Evolutionary conservation across 2,113 vertebrate genomes (phyloP), one percentile per base, ranked within the genome.

Genomic region (Gadus macrocephalus): DNA sequence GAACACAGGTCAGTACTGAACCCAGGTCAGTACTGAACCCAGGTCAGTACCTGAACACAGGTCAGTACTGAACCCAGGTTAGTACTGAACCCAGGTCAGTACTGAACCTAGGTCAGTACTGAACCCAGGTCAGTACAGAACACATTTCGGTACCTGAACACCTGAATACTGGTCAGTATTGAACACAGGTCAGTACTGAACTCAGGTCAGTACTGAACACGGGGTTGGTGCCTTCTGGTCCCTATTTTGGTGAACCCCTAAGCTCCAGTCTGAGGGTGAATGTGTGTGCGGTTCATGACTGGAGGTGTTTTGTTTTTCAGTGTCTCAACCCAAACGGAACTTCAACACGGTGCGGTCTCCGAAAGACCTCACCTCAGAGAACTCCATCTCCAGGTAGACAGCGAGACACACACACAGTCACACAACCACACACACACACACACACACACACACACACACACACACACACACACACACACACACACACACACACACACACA

Each of bases 361-460:
- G 67, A 97, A 97, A 92, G 95, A 97, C 83, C 94, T 97, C 75
- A 94, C 95, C 0, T 96, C 95, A 16, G 95, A 97, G 90, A 97
- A 87, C 83, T 96, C 95, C 76, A 92, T 97, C 89, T 97, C 95
- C 89, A 95, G 95, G 95, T 97, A 86, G 59, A n/a, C 73, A 73
- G 7, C 3, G 62, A 15, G 3, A 64, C 1, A 11, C 19, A 53
- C 15, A 20, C 9, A 31, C 28, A 31, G 3, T 4, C 28, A 31
- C 28, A 31, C 28, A 31, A 3, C 3, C 28, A 31, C 28, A 31
- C 28, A 31, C 28, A 31, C 28, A 31, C 28, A 31, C 28, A 31
- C 3, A 31, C 28, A 31, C 31, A 35, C 31, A 35, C 31, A 35
- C 31, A 35, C 31, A 35, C 31, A 35, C 31, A 35, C 31, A 35